Evolutionary conservation across 2,113 vertebrate species (phyloP).

Genomic region (Nesogale talazaci): DNA sequence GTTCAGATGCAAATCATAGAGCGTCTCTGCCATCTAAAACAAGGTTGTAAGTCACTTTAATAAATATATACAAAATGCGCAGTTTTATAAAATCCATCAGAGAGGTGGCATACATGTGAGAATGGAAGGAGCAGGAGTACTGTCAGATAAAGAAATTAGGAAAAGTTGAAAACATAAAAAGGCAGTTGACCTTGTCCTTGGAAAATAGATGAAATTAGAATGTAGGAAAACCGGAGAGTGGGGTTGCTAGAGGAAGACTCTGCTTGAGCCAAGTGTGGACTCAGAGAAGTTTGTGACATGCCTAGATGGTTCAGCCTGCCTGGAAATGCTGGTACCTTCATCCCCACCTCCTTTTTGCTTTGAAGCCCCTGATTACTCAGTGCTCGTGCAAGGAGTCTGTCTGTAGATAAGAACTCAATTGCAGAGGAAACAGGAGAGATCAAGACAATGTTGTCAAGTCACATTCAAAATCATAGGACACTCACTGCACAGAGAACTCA

Average conservation of each 20-base stretch:
- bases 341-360: constrained; percentile 19
- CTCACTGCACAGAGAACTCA: constrained; percentile 18
- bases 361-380: constrained; percentile 45
- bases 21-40: background rate
- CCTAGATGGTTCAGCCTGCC: constrained; percentile 25
- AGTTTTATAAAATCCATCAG: background rate
- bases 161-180: constrained; percentile 26
- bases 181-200: constrained; percentile 47
- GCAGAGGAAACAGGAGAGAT: constrained; percentile 54
- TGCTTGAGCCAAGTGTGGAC: background rate
- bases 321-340: constrained; percentile 28
- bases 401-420: constrained; percentile 34
- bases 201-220: constrained; percentile 57
- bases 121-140: constrained; percentile 5
- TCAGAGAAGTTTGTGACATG: constrained; percentile 59
- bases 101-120: background rate
- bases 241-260: constrained; percentile 7
- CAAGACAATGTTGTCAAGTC: constrained; percentile 51
- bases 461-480: constrained; percentile 40
- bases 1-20: background rate
- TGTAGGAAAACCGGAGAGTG: background rate
- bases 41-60: background rate
- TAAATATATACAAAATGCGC: background rate
- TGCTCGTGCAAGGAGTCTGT: background rate
- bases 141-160: constrained; percentile 22